Evolutionary conservation across 2,888 invertebrate genomes (phyloP).

Genomic region (Acleris sparsana): DNA sequence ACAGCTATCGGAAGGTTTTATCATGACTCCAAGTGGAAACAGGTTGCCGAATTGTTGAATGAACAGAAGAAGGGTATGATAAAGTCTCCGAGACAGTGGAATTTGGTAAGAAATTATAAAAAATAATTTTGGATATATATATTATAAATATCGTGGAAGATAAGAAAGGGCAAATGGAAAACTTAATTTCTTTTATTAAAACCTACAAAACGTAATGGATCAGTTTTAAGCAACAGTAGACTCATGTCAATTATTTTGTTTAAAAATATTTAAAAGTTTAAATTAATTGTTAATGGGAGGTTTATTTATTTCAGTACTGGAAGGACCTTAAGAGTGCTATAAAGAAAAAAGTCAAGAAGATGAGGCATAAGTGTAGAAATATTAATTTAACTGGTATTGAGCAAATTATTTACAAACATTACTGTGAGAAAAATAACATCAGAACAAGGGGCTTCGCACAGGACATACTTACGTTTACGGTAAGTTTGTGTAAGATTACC

Average conservation of each 20-base stretch:
- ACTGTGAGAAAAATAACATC: neutral
- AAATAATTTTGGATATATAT: no score
- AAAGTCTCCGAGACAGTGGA: constrained; percentile 26
- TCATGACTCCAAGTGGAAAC: constrained; percentile 26
- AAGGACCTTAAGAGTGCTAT: no score
- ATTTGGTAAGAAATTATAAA: constrained; percentile 9
- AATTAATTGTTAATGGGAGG: neutral
- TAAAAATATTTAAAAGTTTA: neutral
- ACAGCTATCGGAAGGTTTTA: constrained; percentile 26
- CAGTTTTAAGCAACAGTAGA: no score
- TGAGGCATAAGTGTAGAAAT: neutral
- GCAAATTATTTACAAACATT: constrained; percentile 12
- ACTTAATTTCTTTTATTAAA: no score
- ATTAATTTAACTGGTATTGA: constrained; percentile 5
- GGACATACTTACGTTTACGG: no score
- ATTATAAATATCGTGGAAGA: no score
- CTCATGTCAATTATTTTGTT: neutral
- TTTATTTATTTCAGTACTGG: constrained; percentile 25
- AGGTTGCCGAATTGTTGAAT: constrained; percentile 21
- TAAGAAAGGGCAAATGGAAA: no score
- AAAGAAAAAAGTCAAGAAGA: constrained; percentile 20
- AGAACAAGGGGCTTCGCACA: neutral
- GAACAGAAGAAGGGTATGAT: constrained; percentile 25
- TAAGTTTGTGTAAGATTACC: neutral
- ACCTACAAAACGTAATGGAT: no score